phyloP scores from a whole-genome alignment of 2,113 vertebrate species.

The Hemibagrus wyckioides region DNA sequence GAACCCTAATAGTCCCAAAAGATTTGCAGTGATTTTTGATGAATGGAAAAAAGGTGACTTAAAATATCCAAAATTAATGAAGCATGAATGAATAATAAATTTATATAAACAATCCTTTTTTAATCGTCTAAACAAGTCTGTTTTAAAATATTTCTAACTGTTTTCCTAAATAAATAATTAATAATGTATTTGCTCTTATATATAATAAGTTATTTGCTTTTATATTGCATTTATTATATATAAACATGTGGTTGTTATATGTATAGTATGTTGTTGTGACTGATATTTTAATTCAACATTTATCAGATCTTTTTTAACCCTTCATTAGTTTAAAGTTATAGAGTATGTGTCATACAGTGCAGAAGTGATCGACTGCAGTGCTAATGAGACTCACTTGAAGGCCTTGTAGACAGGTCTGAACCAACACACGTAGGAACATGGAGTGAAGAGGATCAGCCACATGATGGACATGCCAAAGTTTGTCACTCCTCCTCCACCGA shows the following conservation, averaged over 20 bases:
- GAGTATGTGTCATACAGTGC: neutral
- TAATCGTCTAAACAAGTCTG: neutral
- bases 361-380: neutral
- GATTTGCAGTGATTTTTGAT: neutral
- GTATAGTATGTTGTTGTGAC: too few species aligned
- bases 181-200: neutral
- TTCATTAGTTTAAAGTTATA: neutral
- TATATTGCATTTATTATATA: too few species aligned
- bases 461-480: slow-evolving; percentile 98
- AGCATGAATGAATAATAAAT: neutral
- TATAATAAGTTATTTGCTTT: too few species aligned
- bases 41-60: neutral
- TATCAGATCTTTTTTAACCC: neutral
- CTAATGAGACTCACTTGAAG: slow-evolving; percentile 85
- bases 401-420: slow-evolving; percentile 99
- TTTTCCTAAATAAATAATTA: neutral
- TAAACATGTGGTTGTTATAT: too few species aligned
- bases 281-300: neutral
- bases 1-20: neutral
- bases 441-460: slow-evolving; percentile 98
- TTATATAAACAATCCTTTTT: neutral
- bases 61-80: neutral
- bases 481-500: slow-evolving; percentile 92
- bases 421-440: slow-evolving; percentile 98
- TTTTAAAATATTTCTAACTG: neutral